These are phyloP conservation scores for Drosophila flavopinicola DNA, from an alignment of 2,888 invertebrate species.

Conservation along the genomic window DNA sequence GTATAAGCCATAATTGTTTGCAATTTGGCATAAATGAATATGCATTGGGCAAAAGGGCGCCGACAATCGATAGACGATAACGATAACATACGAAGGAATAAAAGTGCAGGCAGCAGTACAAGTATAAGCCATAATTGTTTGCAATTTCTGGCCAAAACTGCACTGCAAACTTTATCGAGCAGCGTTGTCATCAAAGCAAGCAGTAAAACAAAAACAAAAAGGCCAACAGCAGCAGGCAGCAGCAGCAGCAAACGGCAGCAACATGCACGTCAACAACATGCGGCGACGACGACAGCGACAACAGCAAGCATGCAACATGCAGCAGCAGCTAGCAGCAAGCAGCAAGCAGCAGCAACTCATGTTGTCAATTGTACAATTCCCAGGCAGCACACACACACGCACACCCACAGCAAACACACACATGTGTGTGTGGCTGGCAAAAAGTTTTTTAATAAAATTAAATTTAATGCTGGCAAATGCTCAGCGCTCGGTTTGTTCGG, in stretches of 20 bases:
- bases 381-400: constrained; percentile 40
- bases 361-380: constrained; percentile 77
- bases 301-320: constrained; percentile 43
- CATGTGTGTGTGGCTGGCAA: constrained; percentile 29
- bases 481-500: constrained; percentile 61
- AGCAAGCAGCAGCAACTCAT: constrained; percentile 45
- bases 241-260: constrained; percentile 54
- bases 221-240: constrained; percentile 31
- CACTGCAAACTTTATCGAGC: constrained; percentile 65
- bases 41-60: constrained; percentile 52
- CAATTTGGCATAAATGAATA: constrained; percentile 65
- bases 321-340: constrained; percentile 48
- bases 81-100: constrained; percentile 25
- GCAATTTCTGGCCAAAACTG: constrained; percentile 56
- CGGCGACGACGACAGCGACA: constrained; percentile 59
- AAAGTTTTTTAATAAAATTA: constrained; percentile 78
- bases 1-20: constrained; percentile 60
- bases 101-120: constrained; percentile 37
- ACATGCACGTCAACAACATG: constrained; percentile 76
- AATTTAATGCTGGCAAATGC: constrained; percentile 76
- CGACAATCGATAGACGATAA: constrained; percentile 55
- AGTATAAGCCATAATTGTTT: constrained; percentile 65
- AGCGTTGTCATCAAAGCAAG: constrained; percentile 46
- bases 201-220: constrained; percentile 59
- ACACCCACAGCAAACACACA: constrained; percentile 26